Conservation (phyloP, 2,888 invertebrate genomes). For the Drosophila limbata region DNA sequence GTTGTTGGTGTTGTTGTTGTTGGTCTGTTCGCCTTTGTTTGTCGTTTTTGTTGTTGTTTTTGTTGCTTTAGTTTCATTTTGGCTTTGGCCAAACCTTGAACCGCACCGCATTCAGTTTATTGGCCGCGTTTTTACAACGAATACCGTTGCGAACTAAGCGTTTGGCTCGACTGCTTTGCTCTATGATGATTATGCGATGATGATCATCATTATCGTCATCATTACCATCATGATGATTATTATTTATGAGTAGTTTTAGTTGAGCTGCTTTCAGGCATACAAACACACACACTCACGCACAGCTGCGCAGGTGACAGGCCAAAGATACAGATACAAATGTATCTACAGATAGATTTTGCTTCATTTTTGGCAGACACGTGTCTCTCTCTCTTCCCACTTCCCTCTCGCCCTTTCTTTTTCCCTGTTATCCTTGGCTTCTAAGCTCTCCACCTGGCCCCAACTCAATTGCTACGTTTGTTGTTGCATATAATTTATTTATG, state of each 20-base stretch:
- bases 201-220: slow-evolving; percentile 33
- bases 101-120: slow-evolving; percentile 82
- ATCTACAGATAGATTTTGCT: slow-evolving; percentile 15
- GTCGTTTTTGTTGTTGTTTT: slow-evolving; percentile 38
- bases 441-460: slow-evolving; percentile 37
- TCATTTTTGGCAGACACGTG: slow-evolving; percentile 35
- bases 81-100: slow-evolving; percentile 83
- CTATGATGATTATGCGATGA: slow-evolving; percentile 35
- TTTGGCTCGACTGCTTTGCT: slow-evolving; percentile 49
- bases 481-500: slow-evolving; percentile 67
- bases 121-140: slow-evolving; percentile 84
- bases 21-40: slow-evolving; percentile 21
- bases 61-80: slow-evolving; percentile 81
- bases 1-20: slow-evolving; percentile 42
- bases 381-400: not conserved
- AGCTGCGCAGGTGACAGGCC: slow-evolving; percentile 24
- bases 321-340: slow-evolving; percentile 20
- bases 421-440: slow-evolving; percentile 45
- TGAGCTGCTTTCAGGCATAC: slow-evolving; percentile 8
- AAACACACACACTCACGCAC: not conserved
- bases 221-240: slow-evolving; percentile 29
- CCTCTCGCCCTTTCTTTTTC: not conserved
- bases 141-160: slow-evolving; percentile 77
- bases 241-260: slow-evolving; percentile 32
- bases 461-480: slow-evolving; percentile 44